A percentile compares a stretch with the other conserved stretches of the same genome.
Conservation (phyloP, 2,797 vertebrate species). For the Lutjanus argentimaculatus region DNA sequence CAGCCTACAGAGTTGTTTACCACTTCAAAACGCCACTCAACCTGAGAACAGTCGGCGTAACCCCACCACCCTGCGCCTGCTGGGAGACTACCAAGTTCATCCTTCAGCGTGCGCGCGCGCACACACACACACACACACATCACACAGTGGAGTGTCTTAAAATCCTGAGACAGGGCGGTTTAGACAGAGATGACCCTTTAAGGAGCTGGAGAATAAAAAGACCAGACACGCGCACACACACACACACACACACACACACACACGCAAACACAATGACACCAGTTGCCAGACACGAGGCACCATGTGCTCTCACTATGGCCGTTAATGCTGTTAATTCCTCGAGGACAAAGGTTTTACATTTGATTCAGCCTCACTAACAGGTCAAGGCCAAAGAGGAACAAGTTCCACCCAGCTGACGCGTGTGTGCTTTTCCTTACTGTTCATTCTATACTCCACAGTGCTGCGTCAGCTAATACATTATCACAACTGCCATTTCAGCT, state of each 20-base stretch:
- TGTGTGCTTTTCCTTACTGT: neutral
- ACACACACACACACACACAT: neutral
- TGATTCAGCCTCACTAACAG: slow-evolving; percentile 33
- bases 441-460: neutral
- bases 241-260: neutral
- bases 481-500: neutral
- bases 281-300: slow-evolving; percentile 15
- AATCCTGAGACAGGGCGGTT: slow-evolving; percentile 38
- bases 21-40: slow-evolving; percentile 52
- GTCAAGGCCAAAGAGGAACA: slow-evolving; percentile 28
- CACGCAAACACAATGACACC: slow-evolving; percentile 10
- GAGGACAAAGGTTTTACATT: slow-evolving; percentile 20
- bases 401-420: neutral
- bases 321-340: slow-evolving; percentile 51
- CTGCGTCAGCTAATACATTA: neutral
- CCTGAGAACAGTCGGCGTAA: slow-evolving; percentile 43
- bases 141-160: slow-evolving; percentile 5
- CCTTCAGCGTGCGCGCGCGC: neutral
- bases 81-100: slow-evolving; percentile 36
- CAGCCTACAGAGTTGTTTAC: slow-evolving; percentile 62
- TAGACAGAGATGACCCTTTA: slow-evolving; percentile 63
- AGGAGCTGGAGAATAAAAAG: slow-evolving; percentile 39
- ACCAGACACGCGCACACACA: slow-evolving; percentile 4
- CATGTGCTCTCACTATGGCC: slow-evolving; percentile 19
- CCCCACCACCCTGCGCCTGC: slow-evolving; percentile 19